A percentile compares a stretch with the other conserved stretches of the same genome.
phyloP scores from a whole-genome alignment of 1,140 invertebrate genomes.

The Cydia strobilella region DNA sequence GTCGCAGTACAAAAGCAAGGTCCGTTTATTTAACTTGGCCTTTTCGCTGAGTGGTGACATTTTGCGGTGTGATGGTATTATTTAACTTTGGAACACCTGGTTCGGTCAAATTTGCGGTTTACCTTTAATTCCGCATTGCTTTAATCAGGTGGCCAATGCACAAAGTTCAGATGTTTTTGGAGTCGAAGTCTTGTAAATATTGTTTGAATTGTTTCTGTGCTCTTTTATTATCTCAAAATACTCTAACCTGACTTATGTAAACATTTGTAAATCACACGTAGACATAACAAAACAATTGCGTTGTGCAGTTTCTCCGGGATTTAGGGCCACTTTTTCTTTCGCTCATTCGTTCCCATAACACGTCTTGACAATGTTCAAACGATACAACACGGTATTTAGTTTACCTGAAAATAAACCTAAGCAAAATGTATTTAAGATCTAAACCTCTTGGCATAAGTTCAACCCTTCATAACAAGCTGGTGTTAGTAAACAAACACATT shows the following conservation, averaged over 20 bases:
- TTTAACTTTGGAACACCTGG: not conserved
- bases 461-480: constrained; percentile 19
- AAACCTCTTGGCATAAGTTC: not conserved
- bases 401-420: not conserved
- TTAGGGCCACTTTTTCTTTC: not conserved
- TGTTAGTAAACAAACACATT: constrained; percentile 30
- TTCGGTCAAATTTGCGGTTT: not conserved
- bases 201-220: too few relatives aligned
- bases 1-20: constrained; percentile 14
- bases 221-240: not conserved
- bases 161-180: too few relatives aligned
- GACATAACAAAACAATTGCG: not conserved
- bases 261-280: not conserved
- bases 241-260: not conserved
- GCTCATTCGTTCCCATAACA: constrained; percentile 13
- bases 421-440: not conserved
- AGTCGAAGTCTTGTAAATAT: too few relatives aligned
- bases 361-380: not conserved
- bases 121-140: constrained; percentile 4
- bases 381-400: constrained; percentile 5
- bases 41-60: constrained; percentile 20
- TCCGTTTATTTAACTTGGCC: constrained; percentile 21
- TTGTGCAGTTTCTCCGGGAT: not conserved
- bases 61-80: not conserved
- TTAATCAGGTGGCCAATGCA: not conserved